Evolutionary conservation across 2,888 invertebrate species (phyloP).

Genomic region (Ethmia dodecea): DNA sequence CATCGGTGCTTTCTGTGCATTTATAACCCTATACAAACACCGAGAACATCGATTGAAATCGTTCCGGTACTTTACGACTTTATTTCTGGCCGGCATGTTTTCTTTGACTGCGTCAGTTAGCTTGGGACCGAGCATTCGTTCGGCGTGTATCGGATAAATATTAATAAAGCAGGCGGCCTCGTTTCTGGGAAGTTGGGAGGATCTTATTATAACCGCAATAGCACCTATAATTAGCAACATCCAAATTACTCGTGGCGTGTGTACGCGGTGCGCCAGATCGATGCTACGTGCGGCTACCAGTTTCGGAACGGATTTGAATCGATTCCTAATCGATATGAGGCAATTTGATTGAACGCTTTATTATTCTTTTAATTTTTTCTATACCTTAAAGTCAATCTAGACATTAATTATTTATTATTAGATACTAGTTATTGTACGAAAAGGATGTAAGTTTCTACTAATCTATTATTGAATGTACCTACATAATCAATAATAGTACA

Average conservation of each 20-base stretch:
- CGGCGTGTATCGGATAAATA: conserved; percentile 74
- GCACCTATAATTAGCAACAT: conserved; percentile 75
- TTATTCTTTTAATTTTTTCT: neutral
- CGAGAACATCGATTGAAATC: conserved; percentile 70
- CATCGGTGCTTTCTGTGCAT: conserved; percentile 56
- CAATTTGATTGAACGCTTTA: conserved; percentile 25
- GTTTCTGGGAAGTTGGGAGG: conserved; percentile 75
- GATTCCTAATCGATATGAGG: conserved; percentile 41
- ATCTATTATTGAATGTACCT: too few relatives aligned
- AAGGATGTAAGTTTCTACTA: too few relatives aligned
- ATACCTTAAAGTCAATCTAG: too few relatives aligned
- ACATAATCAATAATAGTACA: too few relatives aligned
- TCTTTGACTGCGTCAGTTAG: conserved; percentile 75
- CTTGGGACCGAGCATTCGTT: conserved; percentile 60
- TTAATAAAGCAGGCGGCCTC: conserved; percentile 76
- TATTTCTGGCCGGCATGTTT: conserved; percentile 72
- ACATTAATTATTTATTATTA: too few relatives aligned
- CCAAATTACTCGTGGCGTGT: conserved; percentile 69
- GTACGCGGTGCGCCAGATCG: conserved; percentile 60
- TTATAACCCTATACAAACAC: conserved; percentile 60
- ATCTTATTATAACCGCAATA: conserved; percentile 78
- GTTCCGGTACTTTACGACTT: conserved; percentile 74
- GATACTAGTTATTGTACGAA: too few relatives aligned
- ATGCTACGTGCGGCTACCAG: conserved; percentile 58
- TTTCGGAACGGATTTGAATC: conserved; percentile 39